phyloP scores from a whole-genome alignment of 1,140 invertebrate species.

The Babylonia areolata region DNA sequence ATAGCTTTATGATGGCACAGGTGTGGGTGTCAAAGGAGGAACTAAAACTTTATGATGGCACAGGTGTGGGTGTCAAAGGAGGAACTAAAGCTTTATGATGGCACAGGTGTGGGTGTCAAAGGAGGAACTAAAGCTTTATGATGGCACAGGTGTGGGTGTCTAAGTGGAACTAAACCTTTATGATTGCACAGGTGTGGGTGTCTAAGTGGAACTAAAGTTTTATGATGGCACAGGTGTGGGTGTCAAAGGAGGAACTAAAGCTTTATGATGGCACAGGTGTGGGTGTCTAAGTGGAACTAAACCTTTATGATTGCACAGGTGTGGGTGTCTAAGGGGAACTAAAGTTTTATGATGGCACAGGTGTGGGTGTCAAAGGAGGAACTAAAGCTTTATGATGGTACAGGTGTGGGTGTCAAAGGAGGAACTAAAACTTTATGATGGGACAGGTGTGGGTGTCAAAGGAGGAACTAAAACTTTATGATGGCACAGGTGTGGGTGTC shows the following conservation, averaged over 20 bases:
- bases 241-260: constrained; percentile 87
- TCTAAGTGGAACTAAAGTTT: constrained; percentile 86
- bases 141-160: constrained; percentile 96
- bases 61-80: constrained; percentile 95
- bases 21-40: constrained; percentile 92
- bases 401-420: constrained; percentile 95
- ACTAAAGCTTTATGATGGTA: constrained; percentile 94
- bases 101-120: constrained; percentile 96
- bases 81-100: constrained; percentile 90
- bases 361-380: constrained; percentile 92
- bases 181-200: constrained; percentile 95
- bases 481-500: constrained; percentile 96
- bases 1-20: constrained; percentile 96
- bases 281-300: constrained; percentile 87
- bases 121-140: constrained; percentile 87
- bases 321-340: constrained; percentile 89
- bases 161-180: constrained; percentile 85
- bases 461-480: constrained; percentile 87
- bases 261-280: constrained; percentile 97
- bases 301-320: constrained; percentile 95
- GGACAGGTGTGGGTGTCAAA: constrained; percentile 96
- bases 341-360: constrained; percentile 92
- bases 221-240: constrained; percentile 96
- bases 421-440: constrained; percentile 90
- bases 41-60: constrained; percentile 94